Conservation (phyloP, 1,140 invertebrate genomes). For the Lucilia cuprina region DNA sequence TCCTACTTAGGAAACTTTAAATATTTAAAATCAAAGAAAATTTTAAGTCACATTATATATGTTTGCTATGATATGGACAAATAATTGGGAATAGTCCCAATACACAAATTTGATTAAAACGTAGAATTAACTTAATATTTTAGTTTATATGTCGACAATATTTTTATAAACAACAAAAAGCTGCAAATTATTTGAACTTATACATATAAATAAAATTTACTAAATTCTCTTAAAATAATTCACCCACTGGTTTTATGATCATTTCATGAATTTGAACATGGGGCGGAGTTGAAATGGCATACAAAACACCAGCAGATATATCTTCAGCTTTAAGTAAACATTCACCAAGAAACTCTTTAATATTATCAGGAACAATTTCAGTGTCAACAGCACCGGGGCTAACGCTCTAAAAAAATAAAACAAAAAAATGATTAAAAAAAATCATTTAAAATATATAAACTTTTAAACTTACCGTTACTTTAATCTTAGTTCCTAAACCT, state of each 20-base stretch:
- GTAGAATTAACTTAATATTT: too few relatives aligned
- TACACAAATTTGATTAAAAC: too few relatives aligned
- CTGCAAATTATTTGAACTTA: background rate
- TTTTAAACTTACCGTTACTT: slow-evolving; percentile 66
- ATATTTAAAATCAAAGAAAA: too few relatives aligned
- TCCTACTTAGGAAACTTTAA: too few relatives aligned
- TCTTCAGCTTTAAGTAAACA: slow-evolving; percentile 62
- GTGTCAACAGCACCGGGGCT: slow-evolving; percentile 69
- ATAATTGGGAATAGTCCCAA: too few relatives aligned
- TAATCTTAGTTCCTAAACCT: slow-evolving; percentile 67
- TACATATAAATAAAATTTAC: background rate
- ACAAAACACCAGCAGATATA: slow-evolving; percentile 66
- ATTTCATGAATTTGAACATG: slow-evolving; percentile 64
- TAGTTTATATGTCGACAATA: too few relatives aligned
- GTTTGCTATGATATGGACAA: too few relatives aligned
- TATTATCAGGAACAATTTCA: slow-evolving; percentile 62
- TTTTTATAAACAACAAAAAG: too few relatives aligned
- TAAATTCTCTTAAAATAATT: slow-evolving; percentile 42
- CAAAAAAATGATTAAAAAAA: slow-evolving; percentile 65
- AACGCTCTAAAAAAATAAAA: slow-evolving; percentile 64
- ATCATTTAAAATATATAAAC: slow-evolving; percentile 68
- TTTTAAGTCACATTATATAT: too few relatives aligned
- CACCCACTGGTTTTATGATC: slow-evolving; percentile 55
- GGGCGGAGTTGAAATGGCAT: slow-evolving; percentile 64
- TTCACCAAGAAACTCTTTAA: slow-evolving; percentile 36